Percentiles rank a stretch among this genome's conserved stretches.
Evolutionary conservation across 2,797 vertebrate species (phyloP).

Genomic region (Falco concolor): DNA sequence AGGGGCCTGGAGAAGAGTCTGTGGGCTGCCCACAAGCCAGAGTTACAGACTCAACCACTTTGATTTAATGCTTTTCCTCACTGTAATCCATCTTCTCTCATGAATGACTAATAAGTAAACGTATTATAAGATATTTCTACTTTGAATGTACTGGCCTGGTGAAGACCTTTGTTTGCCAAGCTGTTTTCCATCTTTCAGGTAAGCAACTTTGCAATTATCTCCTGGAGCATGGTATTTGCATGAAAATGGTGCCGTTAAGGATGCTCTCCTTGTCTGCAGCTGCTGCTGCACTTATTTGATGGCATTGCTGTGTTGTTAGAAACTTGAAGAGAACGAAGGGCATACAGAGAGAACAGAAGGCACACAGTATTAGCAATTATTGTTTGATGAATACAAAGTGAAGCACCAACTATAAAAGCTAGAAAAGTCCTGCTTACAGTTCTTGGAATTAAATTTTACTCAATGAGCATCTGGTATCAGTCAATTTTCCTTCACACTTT

Average conservation of each 20-base stretch:
- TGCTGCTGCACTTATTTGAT: conserved; percentile 81
- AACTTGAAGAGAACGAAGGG: background rate
- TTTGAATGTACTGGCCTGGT: conserved; percentile 37
- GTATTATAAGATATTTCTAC: background rate
- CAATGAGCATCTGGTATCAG: background rate
- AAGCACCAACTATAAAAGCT: background rate
- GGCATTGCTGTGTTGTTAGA: conserved; percentile 74
- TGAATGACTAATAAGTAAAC: background rate
- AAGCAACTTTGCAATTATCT: conserved; percentile 72
- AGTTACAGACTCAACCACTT: background rate
- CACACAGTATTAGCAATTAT: conserved; percentile 2
- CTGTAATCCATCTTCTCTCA: background rate
- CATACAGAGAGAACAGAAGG: conserved; percentile 23
- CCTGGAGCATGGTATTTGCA: conserved; percentile 72
- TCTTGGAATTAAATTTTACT: conserved; percentile 23
- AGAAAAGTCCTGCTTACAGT: conserved; percentile 7
- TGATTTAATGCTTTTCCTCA: background rate
- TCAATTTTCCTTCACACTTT: background rate
- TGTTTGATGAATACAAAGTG: conserved; percentile 29
- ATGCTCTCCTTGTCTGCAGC: conserved; percentile 74
- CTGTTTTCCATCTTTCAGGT: conserved; percentile 74
- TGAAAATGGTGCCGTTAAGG: conserved; percentile 78
- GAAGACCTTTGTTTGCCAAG: conserved; percentile 70
- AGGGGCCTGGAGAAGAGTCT: background rate
- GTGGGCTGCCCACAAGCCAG: background rate